Evolutionary conservation across 2,888 invertebrate species (phyloP).

Genomic region (Drosophila kambysellisi): DNA sequence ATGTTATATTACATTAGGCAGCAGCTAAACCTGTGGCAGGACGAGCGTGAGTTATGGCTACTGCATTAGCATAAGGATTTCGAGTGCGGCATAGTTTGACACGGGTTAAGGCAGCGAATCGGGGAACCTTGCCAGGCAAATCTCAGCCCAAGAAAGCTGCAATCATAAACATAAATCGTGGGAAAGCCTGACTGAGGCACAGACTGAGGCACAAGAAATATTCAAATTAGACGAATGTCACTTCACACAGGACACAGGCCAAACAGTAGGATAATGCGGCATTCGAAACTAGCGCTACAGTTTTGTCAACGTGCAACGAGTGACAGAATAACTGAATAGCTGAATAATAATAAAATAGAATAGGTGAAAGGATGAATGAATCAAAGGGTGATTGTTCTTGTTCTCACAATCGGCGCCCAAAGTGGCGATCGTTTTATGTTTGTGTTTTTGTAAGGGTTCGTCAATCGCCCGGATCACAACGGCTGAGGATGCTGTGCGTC

Average conservation of each 20-base stretch:
- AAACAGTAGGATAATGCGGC: slow-evolving; percentile 62
- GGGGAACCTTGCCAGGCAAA: slow-evolving; percentile 2
- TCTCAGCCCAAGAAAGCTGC: slow-evolving; percentile 31
- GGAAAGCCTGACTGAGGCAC: slow-evolving; percentile 48
- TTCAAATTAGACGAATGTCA: slow-evolving; percentile 76
- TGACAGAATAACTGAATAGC: slow-evolving; percentile 24
- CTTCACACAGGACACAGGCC: slow-evolving; percentile 56
- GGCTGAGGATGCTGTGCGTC: slow-evolving; percentile 58
- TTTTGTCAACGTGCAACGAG: slow-evolving; percentile 67
- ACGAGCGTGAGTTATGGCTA: slow-evolving; percentile 56
- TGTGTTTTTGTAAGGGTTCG: slow-evolving; percentile 31
- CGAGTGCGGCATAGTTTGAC: slow-evolving; percentile 61
- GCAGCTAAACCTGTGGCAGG: slow-evolving; percentile 51
- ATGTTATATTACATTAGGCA: slow-evolving; percentile 42
- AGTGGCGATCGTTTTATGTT: slow-evolving; percentile 73
- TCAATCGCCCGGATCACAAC: slow-evolving; percentile 37
- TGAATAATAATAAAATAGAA: slow-evolving; percentile 20
- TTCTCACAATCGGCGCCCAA: slow-evolving; percentile 65
- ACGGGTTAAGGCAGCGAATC: slow-evolving; percentile 42
- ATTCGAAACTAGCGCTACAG: slow-evolving; percentile 59
- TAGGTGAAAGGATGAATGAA: slow-evolving; percentile 36
- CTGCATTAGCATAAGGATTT: slow-evolving; percentile 74
- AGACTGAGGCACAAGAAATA: slow-evolving; percentile 43
- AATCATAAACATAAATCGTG: slow-evolving; percentile 75
- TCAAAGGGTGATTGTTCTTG: slow-evolving; percentile 72